These are phyloP conservation scores for Acanthurus leucopareius DNA, from an alignment of 2,797 vertebrate species.

Conservation along the genomic window DNA sequence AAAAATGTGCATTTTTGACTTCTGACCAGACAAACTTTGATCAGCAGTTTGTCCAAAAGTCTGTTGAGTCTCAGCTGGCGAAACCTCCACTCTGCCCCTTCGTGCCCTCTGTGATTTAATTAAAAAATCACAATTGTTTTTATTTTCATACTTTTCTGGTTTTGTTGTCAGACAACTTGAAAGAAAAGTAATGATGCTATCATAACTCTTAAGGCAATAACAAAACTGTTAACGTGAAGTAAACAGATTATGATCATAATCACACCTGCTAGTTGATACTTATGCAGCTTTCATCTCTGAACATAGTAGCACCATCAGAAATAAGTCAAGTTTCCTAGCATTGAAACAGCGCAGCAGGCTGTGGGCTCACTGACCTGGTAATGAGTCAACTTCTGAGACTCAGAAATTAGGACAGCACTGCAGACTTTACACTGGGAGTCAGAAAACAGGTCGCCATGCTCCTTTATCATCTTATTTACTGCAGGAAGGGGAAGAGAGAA, in stretches of 20 bases:
- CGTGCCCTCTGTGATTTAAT: no score
- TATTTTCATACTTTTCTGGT: no score
- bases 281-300: neutral
- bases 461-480: conserved; percentile 94
- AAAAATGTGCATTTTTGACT: no score
- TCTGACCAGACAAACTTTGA: no score
- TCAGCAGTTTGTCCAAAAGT: no score
- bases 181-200: no score
- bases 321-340: conserved; percentile 20
- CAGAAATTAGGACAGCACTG: conserved; percentile 94
- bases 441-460: conserved; percentile 94
- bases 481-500: conserved; percentile 34
- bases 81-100: no score
- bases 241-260: neutral
- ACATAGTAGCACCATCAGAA: neutral
- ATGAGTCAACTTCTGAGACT: conserved; percentile 96
- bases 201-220: neutral
- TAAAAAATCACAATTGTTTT: neutral
- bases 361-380: conserved; percentile 89
- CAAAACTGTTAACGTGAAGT: neutral
- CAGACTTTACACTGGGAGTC: conserved; percentile 95
- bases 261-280: conserved; percentile 1
- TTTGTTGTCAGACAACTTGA: neutral
- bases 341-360: conserved; percentile 18
- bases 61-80: no score